A percentile compares a stretch with the other conserved stretches of the same genome.
Conservation (phyloP, 1,140 invertebrate genomes). For the Ceratosolen fusciceps region DNA sequence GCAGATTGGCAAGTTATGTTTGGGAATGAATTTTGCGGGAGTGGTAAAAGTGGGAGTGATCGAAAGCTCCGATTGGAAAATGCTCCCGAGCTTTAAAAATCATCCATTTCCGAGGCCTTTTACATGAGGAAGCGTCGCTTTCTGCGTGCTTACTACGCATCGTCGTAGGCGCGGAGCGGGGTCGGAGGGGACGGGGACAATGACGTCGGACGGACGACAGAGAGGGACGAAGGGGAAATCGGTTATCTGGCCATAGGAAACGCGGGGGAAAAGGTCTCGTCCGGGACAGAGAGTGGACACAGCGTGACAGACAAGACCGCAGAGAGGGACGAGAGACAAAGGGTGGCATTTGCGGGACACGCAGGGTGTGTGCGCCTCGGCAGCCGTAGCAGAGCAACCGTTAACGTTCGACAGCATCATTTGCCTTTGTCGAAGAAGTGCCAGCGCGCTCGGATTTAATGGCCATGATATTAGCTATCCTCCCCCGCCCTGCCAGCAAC, state of each 20-base stretch:
- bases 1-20: neutral
- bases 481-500: no score
- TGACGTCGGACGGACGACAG: neutral
- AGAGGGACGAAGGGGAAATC: neutral
- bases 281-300: no score
- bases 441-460: constrained; percentile 2
- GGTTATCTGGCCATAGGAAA: neutral
- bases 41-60: neutral
- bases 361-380: neutral
- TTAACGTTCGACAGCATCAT: constrained; percentile 41
- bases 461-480: constrained; percentile 22
- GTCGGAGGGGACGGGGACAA: no score
- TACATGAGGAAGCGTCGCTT: neutral
- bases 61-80: neutral
- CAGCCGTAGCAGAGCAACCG: neutral
- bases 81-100: neutral
- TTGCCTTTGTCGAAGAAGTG: constrained; percentile 47
- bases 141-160: neutral
- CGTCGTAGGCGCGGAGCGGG: neutral
- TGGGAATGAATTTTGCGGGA: neutral
- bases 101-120: constrained; percentile 1
- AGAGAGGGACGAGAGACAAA: constrained; percentile 8
- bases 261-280: neutral
- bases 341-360: neutral
- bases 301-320: no score